phyloP scores from a whole-genome alignment of 1,140 invertebrate genomes.

The Lineus longissimus region DNA sequence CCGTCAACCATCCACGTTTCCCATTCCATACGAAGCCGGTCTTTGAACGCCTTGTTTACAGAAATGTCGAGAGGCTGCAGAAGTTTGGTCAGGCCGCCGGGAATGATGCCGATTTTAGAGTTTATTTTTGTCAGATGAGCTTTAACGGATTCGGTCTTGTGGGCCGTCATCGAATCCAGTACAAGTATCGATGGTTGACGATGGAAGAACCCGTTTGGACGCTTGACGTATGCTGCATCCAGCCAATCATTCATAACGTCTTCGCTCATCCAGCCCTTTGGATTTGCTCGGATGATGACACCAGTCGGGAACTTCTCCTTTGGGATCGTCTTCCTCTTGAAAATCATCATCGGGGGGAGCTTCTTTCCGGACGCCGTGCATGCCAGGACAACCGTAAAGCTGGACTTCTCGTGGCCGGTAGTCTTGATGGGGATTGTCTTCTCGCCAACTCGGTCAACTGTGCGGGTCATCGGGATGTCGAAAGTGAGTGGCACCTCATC shows the following conservation, averaged over 20 bases:
- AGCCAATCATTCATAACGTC: constrained; percentile 19
- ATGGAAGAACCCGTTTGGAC: constrained; percentile 5
- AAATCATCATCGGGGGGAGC: constrained; percentile 35
- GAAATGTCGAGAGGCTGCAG: constrained; percentile 33
- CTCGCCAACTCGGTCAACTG: neutral
- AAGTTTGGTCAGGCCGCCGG: constrained; percentile 30
- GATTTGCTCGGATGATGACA: too few relatives aligned
- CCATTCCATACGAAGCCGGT: too few relatives aligned
- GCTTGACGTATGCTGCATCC: constrained; percentile 21
- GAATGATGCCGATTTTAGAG: too few relatives aligned
- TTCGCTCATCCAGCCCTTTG: too few relatives aligned
- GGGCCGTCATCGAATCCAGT: constrained; percentile 18
- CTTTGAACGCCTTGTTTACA: too few relatives aligned
- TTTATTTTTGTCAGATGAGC: constrained; percentile 1
- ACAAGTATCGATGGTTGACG: constrained; percentile 10
- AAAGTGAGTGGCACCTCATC: neutral
- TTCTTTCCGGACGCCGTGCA: constrained; percentile 30
- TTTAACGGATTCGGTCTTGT: constrained; percentile 22
- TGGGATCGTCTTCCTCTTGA: constrained; percentile 29
- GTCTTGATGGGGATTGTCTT: neutral
- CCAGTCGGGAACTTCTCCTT: constrained; percentile 17
- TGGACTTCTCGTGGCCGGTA: too few relatives aligned
- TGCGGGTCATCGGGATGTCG: too few relatives aligned
- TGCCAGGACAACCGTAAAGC: too few relatives aligned
- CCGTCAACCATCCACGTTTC: too few relatives aligned